These are phyloP conservation scores for Karalla daura DNA, from an alignment of 2,797 vertebrate genomes.

Conservation along the genomic window DNA sequence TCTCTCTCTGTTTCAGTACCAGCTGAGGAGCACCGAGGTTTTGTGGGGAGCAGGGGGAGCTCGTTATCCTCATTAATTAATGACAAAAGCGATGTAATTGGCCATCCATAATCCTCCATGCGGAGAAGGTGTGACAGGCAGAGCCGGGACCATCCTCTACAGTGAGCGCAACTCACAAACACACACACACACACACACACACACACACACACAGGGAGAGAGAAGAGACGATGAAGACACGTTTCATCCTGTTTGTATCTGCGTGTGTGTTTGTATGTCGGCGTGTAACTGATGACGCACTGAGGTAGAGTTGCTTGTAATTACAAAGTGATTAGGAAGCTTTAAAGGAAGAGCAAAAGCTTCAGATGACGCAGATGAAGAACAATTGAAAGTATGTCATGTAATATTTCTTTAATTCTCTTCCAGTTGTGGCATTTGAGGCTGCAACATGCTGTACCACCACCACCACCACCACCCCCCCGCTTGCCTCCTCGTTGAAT, in stretches of 20 bases:
- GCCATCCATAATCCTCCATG: constrained; percentile 88
- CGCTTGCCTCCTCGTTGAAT: too few relatives aligned
- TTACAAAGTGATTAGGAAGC: constrained; percentile 29
- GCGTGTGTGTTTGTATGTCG: constrained; percentile 10
- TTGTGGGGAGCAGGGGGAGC: constrained; percentile 78
- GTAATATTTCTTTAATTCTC: constrained; percentile 38
- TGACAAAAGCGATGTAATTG: constrained; percentile 88
- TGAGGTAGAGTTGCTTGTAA: constrained; percentile 21
- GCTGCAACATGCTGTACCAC: constrained; percentile 73
- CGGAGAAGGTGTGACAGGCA: constrained; percentile 84
- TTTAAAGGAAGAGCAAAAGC: constrained; percentile 5
- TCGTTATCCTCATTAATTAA: constrained; percentile 83
- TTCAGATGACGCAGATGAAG: constrained; percentile 9
- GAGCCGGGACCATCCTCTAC: constrained; percentile 69
- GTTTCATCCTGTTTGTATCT: constrained; percentile 26
- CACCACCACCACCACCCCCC: too few relatives aligned
- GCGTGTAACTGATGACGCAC: constrained; percentile 17
- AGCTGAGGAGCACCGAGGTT: constrained; percentile 79
- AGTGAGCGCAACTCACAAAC: constrained; percentile 74
- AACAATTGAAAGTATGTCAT: constrained; percentile 40
- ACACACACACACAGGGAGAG: too few relatives aligned
- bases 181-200: too few relatives aligned
- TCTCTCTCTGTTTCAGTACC: constrained; percentile 66
- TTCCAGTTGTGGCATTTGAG: constrained; percentile 54
- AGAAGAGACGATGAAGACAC: constrained; percentile 64